Conservation (phyloP, 2,797 vertebrate species). For the Rhinella marina region DNA sequence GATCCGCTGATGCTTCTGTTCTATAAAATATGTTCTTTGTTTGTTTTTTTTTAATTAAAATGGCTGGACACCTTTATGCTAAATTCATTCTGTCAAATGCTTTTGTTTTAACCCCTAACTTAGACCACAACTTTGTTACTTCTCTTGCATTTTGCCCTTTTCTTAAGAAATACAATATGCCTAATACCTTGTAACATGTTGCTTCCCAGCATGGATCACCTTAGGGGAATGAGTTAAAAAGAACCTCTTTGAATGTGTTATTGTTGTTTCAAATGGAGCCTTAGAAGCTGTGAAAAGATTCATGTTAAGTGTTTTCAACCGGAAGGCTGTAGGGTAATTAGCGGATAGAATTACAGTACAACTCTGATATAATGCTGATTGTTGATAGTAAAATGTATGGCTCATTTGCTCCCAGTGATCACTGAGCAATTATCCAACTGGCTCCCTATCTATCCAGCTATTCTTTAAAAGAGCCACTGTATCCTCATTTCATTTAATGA, state of each 20-base stretch:
- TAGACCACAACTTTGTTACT: background rate
- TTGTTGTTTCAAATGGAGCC: constrained; percentile 56
- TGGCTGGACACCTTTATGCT: background rate
- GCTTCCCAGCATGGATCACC: constrained; percentile 53
- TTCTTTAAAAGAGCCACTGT: constrained; percentile 41
- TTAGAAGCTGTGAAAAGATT: constrained; percentile 59
- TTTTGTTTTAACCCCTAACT: background rate
- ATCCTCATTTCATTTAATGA: constrained; percentile 23
- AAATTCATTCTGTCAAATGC: background rate
- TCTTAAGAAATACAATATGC: constrained; percentile 36
- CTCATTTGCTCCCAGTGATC: constrained; percentile 53
- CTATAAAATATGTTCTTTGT: background rate
- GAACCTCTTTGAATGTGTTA: constrained; percentile 46
- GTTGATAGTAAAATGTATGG: constrained; percentile 48
- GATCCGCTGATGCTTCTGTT: too few species aligned
- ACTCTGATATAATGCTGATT: constrained; percentile 51
- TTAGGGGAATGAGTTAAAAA: constrained; percentile 47
- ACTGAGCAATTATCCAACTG: constrained; percentile 51
- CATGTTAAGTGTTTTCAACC: constrained; percentile 60
- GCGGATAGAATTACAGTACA: constrained; percentile 59
- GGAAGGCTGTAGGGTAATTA: constrained; percentile 58
- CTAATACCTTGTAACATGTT: constrained; percentile 29
- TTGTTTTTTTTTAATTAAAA: background rate
- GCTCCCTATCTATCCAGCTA: constrained; percentile 8
- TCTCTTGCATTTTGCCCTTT: background rate